Conservation (phyloP, 2,797 vertebrate species). For the Poeciliopsis turneri region DNA sequence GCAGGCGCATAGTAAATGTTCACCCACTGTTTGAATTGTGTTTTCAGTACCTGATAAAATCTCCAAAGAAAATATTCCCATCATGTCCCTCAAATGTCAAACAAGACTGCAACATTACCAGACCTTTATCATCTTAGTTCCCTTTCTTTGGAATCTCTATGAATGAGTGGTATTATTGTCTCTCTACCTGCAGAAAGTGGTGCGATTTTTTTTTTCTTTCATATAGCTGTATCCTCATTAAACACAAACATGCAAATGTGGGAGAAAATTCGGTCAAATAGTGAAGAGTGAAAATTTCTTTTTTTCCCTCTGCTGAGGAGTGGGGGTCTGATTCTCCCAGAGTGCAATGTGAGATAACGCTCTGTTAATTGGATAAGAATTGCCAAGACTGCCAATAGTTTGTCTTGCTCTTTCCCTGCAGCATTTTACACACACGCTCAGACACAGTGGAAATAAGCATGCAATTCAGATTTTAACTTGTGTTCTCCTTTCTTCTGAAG, state of each 20-base stretch:
- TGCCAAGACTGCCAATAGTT: slow-evolving; percentile 69
- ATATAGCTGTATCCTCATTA: slow-evolving; percentile 36
- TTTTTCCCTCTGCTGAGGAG: slow-evolving; percentile 56
- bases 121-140: slow-evolving; percentile 56
- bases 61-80: slow-evolving; percentile 42
- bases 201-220: slow-evolving; percentile 26
- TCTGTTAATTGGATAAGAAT: slow-evolving; percentile 80
- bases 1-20: slow-evolving; percentile 7
- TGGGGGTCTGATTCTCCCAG: slow-evolving; percentile 67
- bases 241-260: slow-evolving; percentile 45
- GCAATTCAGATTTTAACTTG: slow-evolving; percentile 68
- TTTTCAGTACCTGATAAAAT: slow-evolving; percentile 43
- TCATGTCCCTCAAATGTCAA: slow-evolving; percentile 37
- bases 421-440: slow-evolving; percentile 43
- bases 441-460: slow-evolving; percentile 50
- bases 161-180: slow-evolving; percentile 14
- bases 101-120: slow-evolving; percentile 63
- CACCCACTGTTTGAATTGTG: slow-evolving; percentile 27
- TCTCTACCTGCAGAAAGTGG: slow-evolving; percentile 29
- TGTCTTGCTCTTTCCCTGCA: slow-evolving; percentile 53
- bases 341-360: slow-evolving; percentile 72
- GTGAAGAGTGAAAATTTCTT: slow-evolving; percentile 49
- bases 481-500: slow-evolving; percentile 47
- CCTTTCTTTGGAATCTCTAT: slow-evolving; percentile 23
- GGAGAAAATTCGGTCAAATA: slow-evolving; percentile 56